Percentiles rank a stretch among this genome's conserved stretches.
phyloP scores from a whole-genome alignment of 2,888 invertebrate genomes.

The Drosophila incognita region DNA sequence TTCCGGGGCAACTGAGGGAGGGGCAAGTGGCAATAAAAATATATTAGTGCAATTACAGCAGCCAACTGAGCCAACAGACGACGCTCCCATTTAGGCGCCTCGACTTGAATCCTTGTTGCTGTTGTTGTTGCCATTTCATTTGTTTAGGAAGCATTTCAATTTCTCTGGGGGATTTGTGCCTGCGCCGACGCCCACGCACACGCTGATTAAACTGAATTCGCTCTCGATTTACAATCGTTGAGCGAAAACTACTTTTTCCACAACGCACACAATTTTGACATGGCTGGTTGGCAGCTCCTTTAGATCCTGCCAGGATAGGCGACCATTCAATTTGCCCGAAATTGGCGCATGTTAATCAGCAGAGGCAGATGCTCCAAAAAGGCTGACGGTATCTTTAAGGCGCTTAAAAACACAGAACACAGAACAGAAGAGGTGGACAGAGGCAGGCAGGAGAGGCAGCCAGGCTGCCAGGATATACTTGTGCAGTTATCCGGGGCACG shows the following conservation, averaged over 20 bases:
- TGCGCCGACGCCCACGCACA: slow-evolving; percentile 37
- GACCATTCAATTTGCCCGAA: slow-evolving; percentile 77
- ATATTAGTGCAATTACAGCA: slow-evolving; percentile 83
- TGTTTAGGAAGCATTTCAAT: slow-evolving; percentile 78
- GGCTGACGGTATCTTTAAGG: slow-evolving; percentile 53
- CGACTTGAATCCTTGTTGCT: slow-evolving; percentile 16
- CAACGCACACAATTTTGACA: slow-evolving; percentile 45
- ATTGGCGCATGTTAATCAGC: slow-evolving; percentile 80
- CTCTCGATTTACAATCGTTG: slow-evolving; percentile 53
- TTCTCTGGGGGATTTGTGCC: slow-evolving; percentile 64
- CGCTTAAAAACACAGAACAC: slow-evolving; percentile 20
- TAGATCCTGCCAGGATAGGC: slow-evolving; percentile 37
- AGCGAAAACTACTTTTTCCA: slow-evolving; percentile 49
- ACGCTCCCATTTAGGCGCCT: slow-evolving; percentile 68
- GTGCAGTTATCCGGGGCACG: slow-evolving; percentile 65
- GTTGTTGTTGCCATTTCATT: slow-evolving; percentile 58
- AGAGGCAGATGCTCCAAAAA: slow-evolving; percentile 29
- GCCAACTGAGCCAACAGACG: slow-evolving; percentile 64
- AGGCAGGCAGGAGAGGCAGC: background rate
- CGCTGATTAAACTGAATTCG: slow-evolving; percentile 74
- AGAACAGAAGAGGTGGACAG: background rate
- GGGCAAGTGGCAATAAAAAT: slow-evolving; percentile 79
- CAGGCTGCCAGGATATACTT: slow-evolving; percentile 1
- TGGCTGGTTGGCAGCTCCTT: slow-evolving; percentile 16
- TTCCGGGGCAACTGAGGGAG: slow-evolving; percentile 50